Evolutionary conservation across 2,797 vertebrate genomes (phyloP), one percentile per base, ranked within the genome.

Genomic region (Cirrhinus mrigala): DNA sequence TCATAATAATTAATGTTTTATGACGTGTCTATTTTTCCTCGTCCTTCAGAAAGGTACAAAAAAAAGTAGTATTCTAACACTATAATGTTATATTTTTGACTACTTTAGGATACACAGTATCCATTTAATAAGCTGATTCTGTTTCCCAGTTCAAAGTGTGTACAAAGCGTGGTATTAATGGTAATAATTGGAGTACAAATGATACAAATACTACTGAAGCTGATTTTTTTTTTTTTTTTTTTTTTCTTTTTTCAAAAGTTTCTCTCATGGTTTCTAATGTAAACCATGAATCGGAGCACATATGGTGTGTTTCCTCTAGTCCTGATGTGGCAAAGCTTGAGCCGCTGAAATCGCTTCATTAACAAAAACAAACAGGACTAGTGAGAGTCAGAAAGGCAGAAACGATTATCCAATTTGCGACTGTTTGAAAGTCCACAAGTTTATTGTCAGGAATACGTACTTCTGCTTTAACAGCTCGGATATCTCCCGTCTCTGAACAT

Each of bases 41-140:
- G 94, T 96, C 97, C 96, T 96, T 95, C 96, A 96, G 96, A 95
- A 97, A 98, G 97, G 96, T 98, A 98, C 96, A 98, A 97, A 97
- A 97, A 97, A 97, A 95, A 94, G 96, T 94, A 95, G 97, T 98
- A 95, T 96, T 94, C 97, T 98, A 98, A 96, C 96, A 98, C 95
- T 92, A 97, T 95, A 56, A 97, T 97, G 95, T 96, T 97, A 96
- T 95, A 95, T 97, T 95, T 94, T 97, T 96, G 96, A 95, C 97
- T 97, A 97, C 94, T 96, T 96, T 96, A 97, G 97, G 98, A 99
- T 99, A 99, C 98, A 99, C 96, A 86, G 98, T 99, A 99, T 99
- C 98, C 98, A 98, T 95, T 97, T 96, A 95, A 96, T 95, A 95
- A 95, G 96, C 96, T 94, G 95, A 97, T 97, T 95, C 96, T 96